phyloP scores from a whole-genome alignment of 2,888 invertebrate genomes.

The Pecten maximus region DNA sequence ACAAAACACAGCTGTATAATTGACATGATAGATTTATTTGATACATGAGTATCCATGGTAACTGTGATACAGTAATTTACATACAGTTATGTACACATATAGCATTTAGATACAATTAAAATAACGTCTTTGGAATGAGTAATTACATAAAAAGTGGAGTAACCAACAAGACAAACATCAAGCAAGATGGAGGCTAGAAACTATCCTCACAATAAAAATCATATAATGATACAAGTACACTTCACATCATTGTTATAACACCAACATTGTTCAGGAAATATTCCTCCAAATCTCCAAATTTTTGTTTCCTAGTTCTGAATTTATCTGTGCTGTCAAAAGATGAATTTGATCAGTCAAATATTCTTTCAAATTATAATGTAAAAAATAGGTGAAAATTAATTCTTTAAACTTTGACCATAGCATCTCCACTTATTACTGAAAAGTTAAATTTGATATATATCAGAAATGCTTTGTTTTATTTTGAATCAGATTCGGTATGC shows the following conservation, averaged over 20 bases:
- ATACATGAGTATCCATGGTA: constrained; percentile 15
- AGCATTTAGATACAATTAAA: constrained; percentile 7
- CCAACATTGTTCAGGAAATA: not conserved
- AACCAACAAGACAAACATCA: constrained; percentile 29
- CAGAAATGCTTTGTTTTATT: too few relatives aligned
- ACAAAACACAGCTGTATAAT: not conserved
- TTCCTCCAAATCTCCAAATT: not conserved
- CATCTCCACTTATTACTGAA: too few relatives aligned
- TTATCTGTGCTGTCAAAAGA: not conserved
- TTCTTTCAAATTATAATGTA: not conserved
- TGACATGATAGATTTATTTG: constrained; percentile 9
- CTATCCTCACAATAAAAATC: not conserved
- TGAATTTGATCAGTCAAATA: not conserved
- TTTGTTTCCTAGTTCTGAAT: not conserved
- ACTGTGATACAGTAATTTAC: constrained; percentile 18
- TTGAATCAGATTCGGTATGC: too few relatives aligned
- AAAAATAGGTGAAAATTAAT: not conserved
- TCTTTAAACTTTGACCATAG: not conserved
- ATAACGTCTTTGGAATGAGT: constrained; percentile 31
- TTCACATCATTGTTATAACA: not conserved
- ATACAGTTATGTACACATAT: constrained; percentile 1
- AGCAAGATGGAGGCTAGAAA: not conserved
- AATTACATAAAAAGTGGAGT: not conserved
- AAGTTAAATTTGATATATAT: too few relatives aligned
- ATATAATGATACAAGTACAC: not conserved